A percentile compares a stretch with the other conserved stretches of the same genome.
Conservation (phyloP, 2,113 vertebrate genomes). For the Scomber japonicus region DNA sequence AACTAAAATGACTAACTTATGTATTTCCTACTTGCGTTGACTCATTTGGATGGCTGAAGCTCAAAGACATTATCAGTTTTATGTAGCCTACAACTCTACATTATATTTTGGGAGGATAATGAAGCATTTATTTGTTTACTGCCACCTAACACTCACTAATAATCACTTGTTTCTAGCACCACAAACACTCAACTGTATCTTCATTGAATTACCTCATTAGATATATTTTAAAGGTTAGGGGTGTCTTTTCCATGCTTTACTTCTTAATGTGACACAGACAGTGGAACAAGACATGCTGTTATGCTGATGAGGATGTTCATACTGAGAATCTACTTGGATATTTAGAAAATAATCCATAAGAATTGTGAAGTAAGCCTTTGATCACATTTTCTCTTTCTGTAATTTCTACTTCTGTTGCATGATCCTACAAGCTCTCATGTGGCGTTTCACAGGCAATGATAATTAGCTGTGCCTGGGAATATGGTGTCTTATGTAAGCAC, state of each 20-base stretch:
- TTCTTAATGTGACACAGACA: neutral
- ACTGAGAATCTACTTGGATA: too few species aligned
- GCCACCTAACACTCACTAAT: too few species aligned
- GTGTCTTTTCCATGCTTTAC: neutral
- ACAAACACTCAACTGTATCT: neutral
- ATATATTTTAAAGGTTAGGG: neutral
- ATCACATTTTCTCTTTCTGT: slow-evolving; percentile 15
- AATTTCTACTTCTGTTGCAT: neutral
- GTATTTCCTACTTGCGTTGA: too few species aligned
- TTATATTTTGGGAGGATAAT: too few species aligned
- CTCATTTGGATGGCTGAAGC: too few species aligned
- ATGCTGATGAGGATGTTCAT: too few species aligned
- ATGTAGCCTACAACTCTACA: too few species aligned
- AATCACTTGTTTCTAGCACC: too few species aligned
- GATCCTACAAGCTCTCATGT: neutral
- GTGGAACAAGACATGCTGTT: neutral
- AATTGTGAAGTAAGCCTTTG: slow-evolving; percentile 12
- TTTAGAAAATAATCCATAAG: too few species aligned
- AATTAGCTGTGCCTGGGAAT: slow-evolving; percentile 36
- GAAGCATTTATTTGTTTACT: too few species aligned
- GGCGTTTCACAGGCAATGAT: slow-evolving; percentile 24
- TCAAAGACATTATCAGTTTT: too few species aligned
- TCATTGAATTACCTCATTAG: neutral
- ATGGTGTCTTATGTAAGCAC: slow-evolving; percentile 13
- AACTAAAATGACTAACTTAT: too few species aligned